Base-by-base conservation (phyloP, 2,113 vertebrate species). In the Chaenogobius annularis region DNA sequence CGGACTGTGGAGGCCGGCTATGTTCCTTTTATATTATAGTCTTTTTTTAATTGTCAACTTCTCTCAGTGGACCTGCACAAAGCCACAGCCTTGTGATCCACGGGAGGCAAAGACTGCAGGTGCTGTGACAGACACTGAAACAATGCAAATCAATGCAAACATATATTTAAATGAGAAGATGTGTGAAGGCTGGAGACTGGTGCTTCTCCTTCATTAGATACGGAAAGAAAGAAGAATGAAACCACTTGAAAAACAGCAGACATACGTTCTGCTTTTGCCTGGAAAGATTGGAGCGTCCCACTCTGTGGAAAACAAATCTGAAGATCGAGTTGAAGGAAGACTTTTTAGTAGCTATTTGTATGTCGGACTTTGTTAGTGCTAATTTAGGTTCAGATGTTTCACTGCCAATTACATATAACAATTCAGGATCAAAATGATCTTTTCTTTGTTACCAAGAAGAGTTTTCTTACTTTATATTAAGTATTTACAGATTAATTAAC, bases 81-180 rank as follows among this genome's bases (percentile, higher is more conserved):
- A 76, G 85, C 72, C 70, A 85, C 73, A 85, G 78, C 86, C 87
- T 88, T 70, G 70, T 58, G 23, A 74, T 55, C 83, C 14, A 26
- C 22, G 31, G 1, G 50, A 77, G 78, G 85, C 82, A 80, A 70
- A 81, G 79, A 79, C 72, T 59, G 82, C 83, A 84, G 87, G 91
- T 79, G 73, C 85, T 10, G 56, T 93, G 70, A 95, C 90, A 91
- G 93, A 91, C 95, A 94, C 95, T 95, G 95, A 94, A 91, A 91
- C 87, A 96, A 98, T 97, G 96, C 97, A 97, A 97, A 95, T 96
- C 97, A 99, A 94, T 96, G 96, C 97, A 99, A 98, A 77, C 74
- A 80, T 76, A 75, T 89, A 63, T 85, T 87, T 94, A 91, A 90
- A 94, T 72, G 50, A 73, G 68, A 87, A 89, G 86, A 91, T 81